Conservation (phyloP, 2,797 vertebrate genomes). For the Malurus leucopterus region DNA sequence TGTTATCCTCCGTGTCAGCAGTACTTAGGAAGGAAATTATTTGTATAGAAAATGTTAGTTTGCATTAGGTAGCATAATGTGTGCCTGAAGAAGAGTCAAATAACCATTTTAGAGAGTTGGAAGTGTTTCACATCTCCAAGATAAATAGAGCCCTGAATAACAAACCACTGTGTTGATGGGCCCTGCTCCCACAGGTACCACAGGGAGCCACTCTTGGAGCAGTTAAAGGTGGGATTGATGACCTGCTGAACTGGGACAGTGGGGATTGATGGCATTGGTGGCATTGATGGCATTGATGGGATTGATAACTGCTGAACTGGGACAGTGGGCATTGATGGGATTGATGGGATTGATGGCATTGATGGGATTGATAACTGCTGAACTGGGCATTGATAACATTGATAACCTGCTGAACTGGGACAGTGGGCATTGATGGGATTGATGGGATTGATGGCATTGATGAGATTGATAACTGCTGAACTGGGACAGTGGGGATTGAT, state of each 20-base stretch:
- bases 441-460: too few relatives aligned
- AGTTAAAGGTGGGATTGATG: not conserved
- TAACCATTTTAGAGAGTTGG: not conserved
- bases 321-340: too few relatives aligned
- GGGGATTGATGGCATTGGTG: not conserved
- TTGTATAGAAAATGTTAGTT: slow-evolving; percentile 47
- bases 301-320: too few relatives aligned
- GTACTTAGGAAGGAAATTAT: slow-evolving; percentile 32
- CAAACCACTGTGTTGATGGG: not conserved
- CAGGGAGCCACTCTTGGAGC: not conserved
- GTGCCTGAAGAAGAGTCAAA: slow-evolving; percentile 32
- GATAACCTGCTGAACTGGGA: too few relatives aligned
- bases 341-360: too few relatives aligned
- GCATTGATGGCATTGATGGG: too few relatives aligned
- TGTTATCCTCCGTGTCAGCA: slow-evolving; percentile 34
- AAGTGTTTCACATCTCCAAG: not conserved
- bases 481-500: too few relatives aligned
- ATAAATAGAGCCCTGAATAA: slow-evolving; percentile 26
- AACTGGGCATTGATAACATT: too few relatives aligned
- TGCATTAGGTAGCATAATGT: slow-evolving; percentile 16
- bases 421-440: too few relatives aligned
- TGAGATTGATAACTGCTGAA: too few relatives aligned
- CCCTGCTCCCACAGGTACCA: not conserved
- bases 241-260: not conserved
- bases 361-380: too few relatives aligned